phyloP scores from a whole-genome alignment of 1,140 invertebrate genomes.

The Panagrolaimus sp. region DNA sequence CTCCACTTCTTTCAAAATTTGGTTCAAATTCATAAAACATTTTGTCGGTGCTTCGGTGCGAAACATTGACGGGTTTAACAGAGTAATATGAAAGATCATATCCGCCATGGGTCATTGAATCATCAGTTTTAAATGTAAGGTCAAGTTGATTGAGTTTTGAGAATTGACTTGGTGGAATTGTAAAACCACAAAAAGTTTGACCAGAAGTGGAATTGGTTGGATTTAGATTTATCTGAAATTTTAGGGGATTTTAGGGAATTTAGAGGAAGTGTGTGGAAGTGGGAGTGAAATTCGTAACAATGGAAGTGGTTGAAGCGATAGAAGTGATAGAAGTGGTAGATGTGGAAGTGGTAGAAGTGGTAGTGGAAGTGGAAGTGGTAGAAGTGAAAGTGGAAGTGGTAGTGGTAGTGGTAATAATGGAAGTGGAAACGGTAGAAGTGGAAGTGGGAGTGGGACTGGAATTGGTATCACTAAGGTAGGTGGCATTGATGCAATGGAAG shows the following conservation, averaged over 20 bases:
- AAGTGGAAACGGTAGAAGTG: too few relatives aligned
- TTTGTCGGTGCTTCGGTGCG: conserved; percentile 1
- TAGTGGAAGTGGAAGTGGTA: background rate
- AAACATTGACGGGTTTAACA: conserved; percentile 11
- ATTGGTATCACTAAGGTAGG: too few relatives aligned
- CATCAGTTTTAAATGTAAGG: conserved; percentile 39
- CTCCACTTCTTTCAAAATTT: conserved; percentile 38
- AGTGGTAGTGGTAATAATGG: background rate
- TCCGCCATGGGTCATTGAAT: conserved; percentile 31
- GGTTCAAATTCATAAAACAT: conserved; percentile 41
- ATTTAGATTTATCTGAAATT: conserved; percentile 21
- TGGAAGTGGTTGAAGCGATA: conserved; percentile 40
- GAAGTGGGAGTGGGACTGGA: too few relatives aligned
- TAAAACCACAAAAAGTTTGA: conserved; percentile 45
- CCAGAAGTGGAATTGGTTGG: conserved; percentile 10
- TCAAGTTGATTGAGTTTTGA: conserved; percentile 31
- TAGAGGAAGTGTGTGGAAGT: background rate
- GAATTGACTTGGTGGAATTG: conserved; percentile 33
- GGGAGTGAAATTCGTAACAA: background rate
- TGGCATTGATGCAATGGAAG: too few relatives aligned
- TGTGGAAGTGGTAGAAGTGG: background rate
- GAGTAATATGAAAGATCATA: conserved; percentile 44
- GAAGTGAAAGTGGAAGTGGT: background rate
- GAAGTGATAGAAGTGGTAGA: background rate
- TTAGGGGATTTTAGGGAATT: background rate